phyloP scores from a whole-genome alignment of 2,888 invertebrate genomes.

The Lasius platythorax region DNA sequence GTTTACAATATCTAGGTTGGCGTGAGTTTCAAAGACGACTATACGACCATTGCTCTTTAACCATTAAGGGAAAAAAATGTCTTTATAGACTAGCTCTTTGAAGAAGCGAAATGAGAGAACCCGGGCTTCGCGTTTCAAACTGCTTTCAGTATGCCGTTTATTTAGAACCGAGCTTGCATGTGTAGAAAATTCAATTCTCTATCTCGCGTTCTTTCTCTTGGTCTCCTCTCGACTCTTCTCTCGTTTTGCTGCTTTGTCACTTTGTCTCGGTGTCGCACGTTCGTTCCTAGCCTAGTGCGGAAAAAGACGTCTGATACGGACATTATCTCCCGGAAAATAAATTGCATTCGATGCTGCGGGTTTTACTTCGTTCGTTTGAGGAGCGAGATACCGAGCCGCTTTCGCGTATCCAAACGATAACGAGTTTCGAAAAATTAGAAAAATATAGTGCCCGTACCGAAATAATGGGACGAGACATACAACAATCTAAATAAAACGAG shows the following conservation, averaged over 20 bases:
- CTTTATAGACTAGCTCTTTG: conserved; percentile 44
- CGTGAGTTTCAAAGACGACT: conserved; percentile 15
- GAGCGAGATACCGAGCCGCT: conserved; percentile 17
- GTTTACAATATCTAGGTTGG: not conserved
- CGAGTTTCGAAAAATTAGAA: conserved; percentile 17
- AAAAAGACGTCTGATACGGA: conserved; percentile 61
- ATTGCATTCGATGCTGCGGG: conserved; percentile 56
- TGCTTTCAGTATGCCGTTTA: conserved; percentile 52
- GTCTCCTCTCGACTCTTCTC: conserved; percentile 40
- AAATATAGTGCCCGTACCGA: not conserved
- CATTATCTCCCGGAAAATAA: conserved; percentile 60
- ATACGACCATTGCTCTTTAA: conserved; percentile 15
- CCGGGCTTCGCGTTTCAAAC: conserved; percentile 46
- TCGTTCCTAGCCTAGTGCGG: conserved; percentile 17
- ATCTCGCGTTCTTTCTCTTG: conserved; percentile 47
- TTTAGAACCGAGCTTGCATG: conserved; percentile 49
- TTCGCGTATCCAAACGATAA: conserved; percentile 18
- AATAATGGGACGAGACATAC: not conserved
- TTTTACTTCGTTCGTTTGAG: conserved; percentile 38
- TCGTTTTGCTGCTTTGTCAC: conserved; percentile 43
- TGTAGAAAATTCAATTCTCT: conserved; percentile 57
- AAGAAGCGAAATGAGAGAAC: conserved; percentile 51
- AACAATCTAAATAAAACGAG: not conserved
- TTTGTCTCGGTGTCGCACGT: conserved; percentile 20
- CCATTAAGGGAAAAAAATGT: conserved; percentile 30